These are phyloP conservation scores for Dimorphilus gyrociliatus DNA, from an alignment of 2,888 invertebrate species.

Conservation along the genomic window DNA sequence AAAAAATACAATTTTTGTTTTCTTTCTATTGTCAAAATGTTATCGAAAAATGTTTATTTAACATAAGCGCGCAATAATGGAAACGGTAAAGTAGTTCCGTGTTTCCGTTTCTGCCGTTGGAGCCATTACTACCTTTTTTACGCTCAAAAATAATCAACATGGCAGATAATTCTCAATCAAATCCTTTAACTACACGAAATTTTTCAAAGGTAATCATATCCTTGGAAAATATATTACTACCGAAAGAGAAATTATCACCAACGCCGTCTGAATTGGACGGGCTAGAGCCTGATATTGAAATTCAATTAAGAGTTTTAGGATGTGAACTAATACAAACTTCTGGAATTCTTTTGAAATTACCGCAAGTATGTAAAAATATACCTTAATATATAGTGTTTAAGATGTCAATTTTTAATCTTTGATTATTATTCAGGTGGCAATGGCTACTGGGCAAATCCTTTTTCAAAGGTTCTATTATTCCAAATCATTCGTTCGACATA, in stretches of 20 bases:
- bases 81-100: too few species aligned
- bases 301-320: slow-evolving; percentile 78
- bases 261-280: slow-evolving; percentile 88
- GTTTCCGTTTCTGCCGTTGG: too few species aligned
- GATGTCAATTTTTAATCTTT: too few species aligned
- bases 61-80: too few species aligned
- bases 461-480: slow-evolving; percentile 96
- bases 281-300: slow-evolving; percentile 72
- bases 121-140: too few species aligned
- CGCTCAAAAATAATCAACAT: too few species aligned
- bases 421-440: slow-evolving; percentile 70
- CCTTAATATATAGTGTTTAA: too few species aligned
- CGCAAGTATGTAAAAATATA: slow-evolving; percentile 58
- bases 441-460: slow-evolving; percentile 96
- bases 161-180: too few species aligned
- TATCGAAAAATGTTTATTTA: too few species aligned
- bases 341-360: slow-evolving; percentile 83
- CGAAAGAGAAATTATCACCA: slow-evolving; percentile 57
- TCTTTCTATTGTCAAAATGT: too few species aligned
- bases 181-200: too few species aligned
- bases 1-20: too few species aligned
- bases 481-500: slow-evolving; percentile 89
- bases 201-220: slow-evolving; percentile 48
- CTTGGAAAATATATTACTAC: slow-evolving; percentile 77
- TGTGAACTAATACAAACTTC: slow-evolving; percentile 96